Conservation (phyloP, 2,888 invertebrate genomes). For the Andrena praecox region DNA sequence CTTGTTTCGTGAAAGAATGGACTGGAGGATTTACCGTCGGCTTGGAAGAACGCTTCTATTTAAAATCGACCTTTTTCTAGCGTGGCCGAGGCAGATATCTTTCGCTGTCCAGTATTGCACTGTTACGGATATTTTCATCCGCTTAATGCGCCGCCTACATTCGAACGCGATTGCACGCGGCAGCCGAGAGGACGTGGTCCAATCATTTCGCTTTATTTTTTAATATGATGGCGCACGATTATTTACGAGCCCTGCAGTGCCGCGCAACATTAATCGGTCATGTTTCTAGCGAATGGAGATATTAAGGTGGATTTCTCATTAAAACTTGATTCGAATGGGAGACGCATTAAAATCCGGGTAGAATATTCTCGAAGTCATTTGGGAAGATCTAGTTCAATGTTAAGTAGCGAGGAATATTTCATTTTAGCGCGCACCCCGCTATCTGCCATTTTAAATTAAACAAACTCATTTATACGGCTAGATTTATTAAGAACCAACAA, state of each 20-base stretch:
- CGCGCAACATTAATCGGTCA: slow-evolving; percentile 27
- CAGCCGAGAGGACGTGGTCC: background rate
- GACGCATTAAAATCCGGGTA: no score
- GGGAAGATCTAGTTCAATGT: background rate
- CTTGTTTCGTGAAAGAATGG: slow-evolving; percentile 41
- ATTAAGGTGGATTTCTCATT: no score
- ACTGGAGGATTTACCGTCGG: slow-evolving; percentile 27
- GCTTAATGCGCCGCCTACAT: slow-evolving; percentile 42
- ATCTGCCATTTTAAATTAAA: background rate
- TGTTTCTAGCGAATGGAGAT: background rate
- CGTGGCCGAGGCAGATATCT: slow-evolving; percentile 38
- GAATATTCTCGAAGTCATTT: no score
- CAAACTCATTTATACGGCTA: background rate
- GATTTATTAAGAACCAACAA: slow-evolving; percentile 9
- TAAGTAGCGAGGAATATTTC: background rate
- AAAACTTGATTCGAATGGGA: no score
- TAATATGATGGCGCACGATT: background rate
- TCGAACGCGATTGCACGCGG: slow-evolving; percentile 25
- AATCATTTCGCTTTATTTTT: slow-evolving; percentile 1
- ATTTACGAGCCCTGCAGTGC: slow-evolving; percentile 3
- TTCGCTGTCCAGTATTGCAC: background rate
- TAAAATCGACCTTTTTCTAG: slow-evolving; percentile 50
- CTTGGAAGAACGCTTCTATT: slow-evolving; percentile 23
- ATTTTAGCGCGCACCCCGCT: background rate
- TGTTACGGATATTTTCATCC: slow-evolving; percentile 48